phyloP scores from a whole-genome alignment of 2,797 vertebrate genomes.

The Cyprinodon diabolis region DNA sequence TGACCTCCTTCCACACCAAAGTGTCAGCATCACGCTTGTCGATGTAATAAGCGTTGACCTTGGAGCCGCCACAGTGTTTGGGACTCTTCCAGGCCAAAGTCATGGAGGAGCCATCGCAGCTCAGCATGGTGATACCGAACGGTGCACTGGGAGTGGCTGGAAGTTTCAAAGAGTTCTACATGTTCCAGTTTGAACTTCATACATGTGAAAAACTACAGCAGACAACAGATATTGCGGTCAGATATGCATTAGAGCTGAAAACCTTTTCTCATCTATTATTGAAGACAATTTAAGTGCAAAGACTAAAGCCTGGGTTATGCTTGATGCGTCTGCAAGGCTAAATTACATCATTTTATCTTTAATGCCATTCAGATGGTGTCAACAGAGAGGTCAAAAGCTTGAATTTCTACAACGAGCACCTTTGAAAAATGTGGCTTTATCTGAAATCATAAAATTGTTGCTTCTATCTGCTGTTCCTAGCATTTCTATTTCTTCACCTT shows the following conservation, averaged over 20 bases:
- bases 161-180: neutral
- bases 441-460: no score
- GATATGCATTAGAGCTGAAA: neutral
- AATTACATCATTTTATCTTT: no score
- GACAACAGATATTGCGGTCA: neutral
- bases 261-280: neutral
- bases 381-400: no score
- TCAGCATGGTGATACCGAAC: slow-evolving; percentile 89
- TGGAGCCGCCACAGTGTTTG: slow-evolving; percentile 87
- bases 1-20: slow-evolving; percentile 90
- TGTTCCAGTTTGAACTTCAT: neutral
- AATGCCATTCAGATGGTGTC: no score
- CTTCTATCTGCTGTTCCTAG: no score
- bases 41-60: slow-evolving; percentile 90
- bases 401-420: no score
- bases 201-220: neutral
- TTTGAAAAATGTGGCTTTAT: no score
- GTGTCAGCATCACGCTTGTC: slow-evolving; percentile 86
- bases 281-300: neutral
- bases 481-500: no score
- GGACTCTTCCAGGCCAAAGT: slow-evolving; percentile 94
- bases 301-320: neutral
- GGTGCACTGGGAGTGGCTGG: slow-evolving; percentile 90
- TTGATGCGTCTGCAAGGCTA: no score
- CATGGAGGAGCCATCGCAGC: slow-evolving; percentile 90